Evolutionary conservation across 2,888 invertebrate species (phyloP).

Genomic region (Euphydryas editha): DNA sequence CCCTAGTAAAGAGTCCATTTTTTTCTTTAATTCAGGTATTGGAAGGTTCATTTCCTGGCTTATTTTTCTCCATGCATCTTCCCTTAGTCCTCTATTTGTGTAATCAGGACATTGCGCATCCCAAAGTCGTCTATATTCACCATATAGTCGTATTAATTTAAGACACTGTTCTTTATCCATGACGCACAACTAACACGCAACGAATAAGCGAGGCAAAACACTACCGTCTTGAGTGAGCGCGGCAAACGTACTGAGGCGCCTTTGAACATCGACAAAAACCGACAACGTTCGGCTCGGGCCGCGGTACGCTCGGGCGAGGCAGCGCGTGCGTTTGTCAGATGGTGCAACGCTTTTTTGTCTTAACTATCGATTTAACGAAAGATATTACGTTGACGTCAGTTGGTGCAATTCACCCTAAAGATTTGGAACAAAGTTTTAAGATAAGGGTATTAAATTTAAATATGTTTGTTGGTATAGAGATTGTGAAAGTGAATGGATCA

Average conservation of each 20-base stretch:
- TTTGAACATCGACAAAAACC: slow-evolving; percentile 40
- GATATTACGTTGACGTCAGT: no score
- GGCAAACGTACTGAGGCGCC: slow-evolving; percentile 45
- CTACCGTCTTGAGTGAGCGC: slow-evolving; percentile 43
- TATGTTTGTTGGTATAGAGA: no score
- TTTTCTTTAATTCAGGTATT: slow-evolving; percentile 28
- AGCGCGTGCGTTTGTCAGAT: slow-evolving; percentile 34
- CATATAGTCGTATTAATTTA: slow-evolving; percentile 30
- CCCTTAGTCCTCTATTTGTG: slow-evolving; percentile 39
- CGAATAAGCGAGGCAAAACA: slow-evolving; percentile 43
- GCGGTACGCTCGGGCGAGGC: slow-evolving; percentile 42
- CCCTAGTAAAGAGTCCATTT: slow-evolving; percentile 33
- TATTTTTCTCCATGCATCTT: slow-evolving; percentile 37
- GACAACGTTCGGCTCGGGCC: slow-evolving; percentile 43
- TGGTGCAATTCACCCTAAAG: no score
- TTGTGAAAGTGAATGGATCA: no score
- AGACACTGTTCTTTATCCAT: slow-evolving; percentile 45
- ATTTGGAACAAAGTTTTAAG: no score
- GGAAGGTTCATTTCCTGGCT: slow-evolving; percentile 30
- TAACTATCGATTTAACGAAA: no score
- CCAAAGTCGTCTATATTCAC: slow-evolving; percentile 38
- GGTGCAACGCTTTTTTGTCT: no score
- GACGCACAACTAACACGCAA: slow-evolving; percentile 33
- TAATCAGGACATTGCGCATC: slow-evolving; percentile 45
- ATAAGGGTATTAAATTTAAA: no score